Evolutionary conservation across 1,140 invertebrate species (phyloP).

Genomic region (Sarcophaga peregrina): DNA sequence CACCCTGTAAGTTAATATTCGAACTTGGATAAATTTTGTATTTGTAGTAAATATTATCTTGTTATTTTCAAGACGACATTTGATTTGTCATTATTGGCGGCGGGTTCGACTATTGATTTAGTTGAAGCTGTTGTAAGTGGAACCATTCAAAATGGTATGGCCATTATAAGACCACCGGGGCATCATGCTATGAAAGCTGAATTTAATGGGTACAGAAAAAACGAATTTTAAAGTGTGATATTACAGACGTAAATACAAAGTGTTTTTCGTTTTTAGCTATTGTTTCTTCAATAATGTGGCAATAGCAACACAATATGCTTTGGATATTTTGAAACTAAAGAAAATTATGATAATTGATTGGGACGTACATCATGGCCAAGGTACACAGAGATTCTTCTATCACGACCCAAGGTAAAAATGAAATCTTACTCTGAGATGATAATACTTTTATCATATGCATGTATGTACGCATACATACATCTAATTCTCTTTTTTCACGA

Average conservation of each 20-base stretch:
- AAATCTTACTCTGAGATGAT: not conserved
- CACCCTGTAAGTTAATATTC: conserved; percentile 76
- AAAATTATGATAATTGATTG: conserved; percentile 95
- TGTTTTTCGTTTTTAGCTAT: conserved; percentile 48
- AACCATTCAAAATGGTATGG: conserved; percentile 86
- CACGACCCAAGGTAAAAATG: conserved; percentile 76
- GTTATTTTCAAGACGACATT: conserved; percentile 78
- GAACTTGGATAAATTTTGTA: not conserved
- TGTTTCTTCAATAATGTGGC: conserved; percentile 98
- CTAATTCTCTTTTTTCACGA: too few relatives aligned
- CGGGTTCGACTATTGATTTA: conserved; percentile 84
- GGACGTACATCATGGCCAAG: conserved; percentile 97
- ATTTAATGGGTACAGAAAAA: conserved; percentile 81
- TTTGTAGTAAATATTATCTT: conserved; percentile 39
- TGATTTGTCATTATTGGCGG: conserved; percentile 78
- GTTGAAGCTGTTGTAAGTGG: conserved; percentile 78
- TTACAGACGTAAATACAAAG: not conserved
- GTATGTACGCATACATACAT: too few relatives aligned
- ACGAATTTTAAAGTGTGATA: not conserved
- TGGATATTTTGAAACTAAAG: conserved; percentile 70
- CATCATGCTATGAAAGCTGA: conserved; percentile 95
- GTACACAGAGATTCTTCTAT: conserved; percentile 95
- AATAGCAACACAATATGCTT: conserved; percentile 84
- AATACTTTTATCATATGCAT: conserved; percentile 1
- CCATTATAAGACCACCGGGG: conserved; percentile 88